phyloP scores from a whole-genome alignment of 2,888 invertebrate genomes.

The Aspidiotus destructor region DNA sequence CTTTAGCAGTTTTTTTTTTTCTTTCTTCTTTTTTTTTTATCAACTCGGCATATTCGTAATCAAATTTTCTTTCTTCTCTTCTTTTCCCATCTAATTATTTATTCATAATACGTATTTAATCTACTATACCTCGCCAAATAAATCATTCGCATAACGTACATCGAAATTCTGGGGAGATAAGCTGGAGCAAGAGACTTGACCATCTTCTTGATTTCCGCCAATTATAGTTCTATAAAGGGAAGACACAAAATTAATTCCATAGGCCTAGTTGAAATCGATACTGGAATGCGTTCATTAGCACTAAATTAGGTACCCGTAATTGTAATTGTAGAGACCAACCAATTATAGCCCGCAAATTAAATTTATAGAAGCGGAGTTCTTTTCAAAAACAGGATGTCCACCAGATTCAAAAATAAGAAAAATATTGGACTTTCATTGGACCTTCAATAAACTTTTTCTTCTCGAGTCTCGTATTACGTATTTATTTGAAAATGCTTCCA shows the following conservation, averaged over 20 bases:
- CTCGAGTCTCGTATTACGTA: no score
- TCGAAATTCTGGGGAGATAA: slow-evolving; percentile 40
- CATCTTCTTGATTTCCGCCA: slow-evolving; percentile 50
- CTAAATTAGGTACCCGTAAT: not conserved
- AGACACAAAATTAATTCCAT: not conserved
- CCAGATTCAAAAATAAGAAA: no score
- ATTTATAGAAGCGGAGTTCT: not conserved
- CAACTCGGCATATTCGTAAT: no score
- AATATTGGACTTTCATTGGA: no score
- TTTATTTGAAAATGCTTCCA: no score
- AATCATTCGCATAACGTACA: slow-evolving; percentile 14
- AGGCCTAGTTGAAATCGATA: not conserved
- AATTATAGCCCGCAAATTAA: not conserved
- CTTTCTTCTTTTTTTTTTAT: no score
- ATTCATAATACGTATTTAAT: not conserved
- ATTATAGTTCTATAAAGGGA: slow-evolving; percentile 46
- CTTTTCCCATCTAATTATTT: not conserved
- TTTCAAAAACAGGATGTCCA: no score
- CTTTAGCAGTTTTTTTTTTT: no score
- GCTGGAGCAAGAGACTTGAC: slow-evolving; percentile 40
- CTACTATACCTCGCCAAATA: slow-evolving; percentile 18
- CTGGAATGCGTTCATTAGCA: not conserved
- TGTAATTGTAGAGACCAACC: not conserved
- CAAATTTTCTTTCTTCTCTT: not conserved
- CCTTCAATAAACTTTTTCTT: no score